A percentile compares a stretch with the other conserved stretches of the same genome.
These are phyloP conservation scores for Tanytarsus gracilentus DNA, from an alignment of 2,888 invertebrate species.

Conservation along the genomic window DNA sequence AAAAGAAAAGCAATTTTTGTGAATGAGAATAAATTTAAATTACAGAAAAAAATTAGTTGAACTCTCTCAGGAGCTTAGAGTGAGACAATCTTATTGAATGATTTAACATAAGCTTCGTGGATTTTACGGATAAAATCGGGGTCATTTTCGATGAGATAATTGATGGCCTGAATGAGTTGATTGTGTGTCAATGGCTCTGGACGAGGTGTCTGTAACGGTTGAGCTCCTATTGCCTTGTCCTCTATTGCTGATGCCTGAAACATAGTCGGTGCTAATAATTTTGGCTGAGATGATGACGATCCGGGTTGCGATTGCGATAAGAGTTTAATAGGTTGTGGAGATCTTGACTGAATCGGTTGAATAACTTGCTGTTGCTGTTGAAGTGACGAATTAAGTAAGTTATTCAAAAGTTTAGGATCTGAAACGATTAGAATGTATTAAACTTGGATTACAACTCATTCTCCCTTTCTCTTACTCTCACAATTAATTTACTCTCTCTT, in stretches of 20 bases:
- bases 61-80: neutral
- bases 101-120: constrained; percentile 87
- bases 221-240: constrained; percentile 32
- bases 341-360: neutral
- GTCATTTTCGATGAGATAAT: constrained; percentile 78
- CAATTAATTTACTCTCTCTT: no score
- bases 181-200: constrained; percentile 75
- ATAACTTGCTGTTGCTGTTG: neutral
- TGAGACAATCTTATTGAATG: constrained; percentile 46
- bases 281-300: constrained; percentile 53
- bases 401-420: constrained; percentile 6
- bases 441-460: neutral
- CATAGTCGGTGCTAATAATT: constrained; percentile 80
- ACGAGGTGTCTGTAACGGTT: neutral
- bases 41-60: neutral
- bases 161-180: constrained; percentile 81
- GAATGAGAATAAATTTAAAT: no score
- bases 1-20: no score
- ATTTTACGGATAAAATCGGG: constrained; percentile 79
- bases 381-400: neutral
- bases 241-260: constrained; percentile 51
- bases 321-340: neutral
- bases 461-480: no score
- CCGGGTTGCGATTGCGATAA: neutral
- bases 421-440: neutral